Evolutionary conservation across 2,797 vertebrate genomes (phyloP), one percentile per base, ranked within the genome.

Genomic region (Morelia viridis): DNA sequence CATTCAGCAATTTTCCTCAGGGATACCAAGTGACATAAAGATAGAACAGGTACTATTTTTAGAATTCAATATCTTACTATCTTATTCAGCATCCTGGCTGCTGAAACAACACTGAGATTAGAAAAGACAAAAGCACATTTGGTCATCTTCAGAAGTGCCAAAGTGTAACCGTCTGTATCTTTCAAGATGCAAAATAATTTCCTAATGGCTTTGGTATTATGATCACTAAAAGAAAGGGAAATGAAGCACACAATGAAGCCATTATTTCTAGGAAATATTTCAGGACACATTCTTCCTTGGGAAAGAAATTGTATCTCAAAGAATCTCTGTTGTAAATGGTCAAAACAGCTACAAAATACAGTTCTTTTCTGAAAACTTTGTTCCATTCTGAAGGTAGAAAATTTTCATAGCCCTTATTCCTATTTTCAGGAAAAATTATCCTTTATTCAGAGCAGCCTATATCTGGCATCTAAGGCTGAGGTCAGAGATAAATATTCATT

Each of bases 191-290:
- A 24, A 85, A 76, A 90, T 57, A 64, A 50, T 92, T 92, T 94
- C 28, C 41, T 93, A 94, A 88, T 84, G 61, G 85, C 19, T 5
- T 83, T 92, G 93, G 7, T 85, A 92, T 85, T 9, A 41, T 19
- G 85, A 2, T 93, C 65, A 60, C 56, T 7, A 19, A 87, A 95
- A 91, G 71, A 93, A 90, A 91, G 91, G 65, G 89, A 95, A 95
- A 94, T 87, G 50, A 93, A 84, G 46, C 89, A 46, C 24, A 92
- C 90, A 58, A 3, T 12, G 3, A 41, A 93, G 35, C 92, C 0
- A 92, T 94, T 92, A 94, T 93, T 95, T 91, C 90, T 93, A 62
- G 65, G 68, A 94, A 94, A 91, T 90, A 8, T 91, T 50, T 76
- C 57, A 90, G 92, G 90, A 56, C 26, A 24, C 56, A 57, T 84